A percentile compares a stretch with the other conserved stretches of the same genome.
Conservation (phyloP, 2,113 vertebrate genomes). For the Alethe castanea region DNA sequence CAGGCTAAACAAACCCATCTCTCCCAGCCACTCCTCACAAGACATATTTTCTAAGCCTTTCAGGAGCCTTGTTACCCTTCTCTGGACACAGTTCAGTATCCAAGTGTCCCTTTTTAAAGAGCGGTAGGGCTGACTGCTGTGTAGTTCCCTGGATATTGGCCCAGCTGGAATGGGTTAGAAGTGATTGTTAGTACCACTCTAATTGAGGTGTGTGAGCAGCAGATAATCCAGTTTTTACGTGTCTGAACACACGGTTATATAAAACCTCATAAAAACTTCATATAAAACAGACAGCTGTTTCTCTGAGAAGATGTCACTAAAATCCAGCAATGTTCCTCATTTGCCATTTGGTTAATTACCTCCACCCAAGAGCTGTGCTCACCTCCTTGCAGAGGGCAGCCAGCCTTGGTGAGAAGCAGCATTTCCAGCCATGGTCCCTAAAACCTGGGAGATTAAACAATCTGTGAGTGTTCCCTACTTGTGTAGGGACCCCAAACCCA, state of each 20-base stretch:
- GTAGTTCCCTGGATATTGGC: accelerated
- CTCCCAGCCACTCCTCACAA: not conserved
- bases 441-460: accelerated
- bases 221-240: not conserved
- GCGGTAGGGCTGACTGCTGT: not conserved
- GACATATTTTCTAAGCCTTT: not conserved
- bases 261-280: too few species aligned
- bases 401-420: not conserved
- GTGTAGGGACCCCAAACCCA: accelerated
- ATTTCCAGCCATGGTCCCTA: accelerated
- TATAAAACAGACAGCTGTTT: not conserved
- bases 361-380: not conserved
- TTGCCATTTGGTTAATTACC: too few species aligned
- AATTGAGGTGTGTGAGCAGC: accelerated
- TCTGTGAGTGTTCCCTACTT: too few species aligned
- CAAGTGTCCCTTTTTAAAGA: not conserved
- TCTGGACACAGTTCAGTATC: not conserved
- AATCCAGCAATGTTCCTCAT: not conserved
- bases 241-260: not conserved
- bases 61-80: not conserved
- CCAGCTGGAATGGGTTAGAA: not conserved
- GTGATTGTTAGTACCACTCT: accelerated
- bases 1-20: not conserved
- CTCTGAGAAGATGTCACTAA: accelerated
- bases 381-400: not conserved